Conservation (phyloP, 2,113 vertebrate genomes). For the Corynorhinus townsendii region DNA sequence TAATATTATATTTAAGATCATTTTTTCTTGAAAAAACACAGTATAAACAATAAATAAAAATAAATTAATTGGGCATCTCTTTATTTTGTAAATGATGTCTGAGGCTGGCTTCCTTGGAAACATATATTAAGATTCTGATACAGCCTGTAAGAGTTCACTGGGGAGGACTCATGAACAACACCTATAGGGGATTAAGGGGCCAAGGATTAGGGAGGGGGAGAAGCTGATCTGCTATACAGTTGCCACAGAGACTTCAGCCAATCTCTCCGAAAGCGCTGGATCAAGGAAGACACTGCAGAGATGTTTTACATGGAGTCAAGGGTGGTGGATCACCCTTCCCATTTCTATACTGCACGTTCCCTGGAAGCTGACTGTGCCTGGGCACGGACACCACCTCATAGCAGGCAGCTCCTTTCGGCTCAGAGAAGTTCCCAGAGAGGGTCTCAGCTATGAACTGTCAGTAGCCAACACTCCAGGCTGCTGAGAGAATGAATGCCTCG, state of each 20-base stretch:
- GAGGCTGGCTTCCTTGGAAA: not conserved
- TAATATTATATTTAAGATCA: no score
- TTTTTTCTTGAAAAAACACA: no score
- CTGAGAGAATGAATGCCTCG: not conserved
- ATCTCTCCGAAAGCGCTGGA: not conserved
- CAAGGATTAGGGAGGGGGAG: not conserved
- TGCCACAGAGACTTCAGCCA: not conserved
- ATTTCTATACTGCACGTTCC: not conserved
- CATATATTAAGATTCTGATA: not conserved
- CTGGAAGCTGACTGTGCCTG: not conserved
- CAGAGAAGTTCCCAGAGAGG: not conserved
- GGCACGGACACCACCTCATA: not conserved
- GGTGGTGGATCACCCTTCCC: not conserved
- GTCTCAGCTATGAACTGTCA: not conserved
- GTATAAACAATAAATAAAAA: no score
- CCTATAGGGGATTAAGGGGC: not conserved
- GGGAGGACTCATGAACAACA: not conserved
- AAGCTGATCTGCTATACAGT: not conserved
- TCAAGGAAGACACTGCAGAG: not conserved
- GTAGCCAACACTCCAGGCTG: not conserved
- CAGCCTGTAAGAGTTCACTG: not conserved
- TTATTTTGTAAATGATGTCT: not conserved
- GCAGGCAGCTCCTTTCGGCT: not conserved
- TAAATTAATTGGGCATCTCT: not conserved
- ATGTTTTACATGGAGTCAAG: not conserved